Evolutionary conservation across 1,140 invertebrate species (phyloP).

Genomic region (Drosophila truncata): DNA sequence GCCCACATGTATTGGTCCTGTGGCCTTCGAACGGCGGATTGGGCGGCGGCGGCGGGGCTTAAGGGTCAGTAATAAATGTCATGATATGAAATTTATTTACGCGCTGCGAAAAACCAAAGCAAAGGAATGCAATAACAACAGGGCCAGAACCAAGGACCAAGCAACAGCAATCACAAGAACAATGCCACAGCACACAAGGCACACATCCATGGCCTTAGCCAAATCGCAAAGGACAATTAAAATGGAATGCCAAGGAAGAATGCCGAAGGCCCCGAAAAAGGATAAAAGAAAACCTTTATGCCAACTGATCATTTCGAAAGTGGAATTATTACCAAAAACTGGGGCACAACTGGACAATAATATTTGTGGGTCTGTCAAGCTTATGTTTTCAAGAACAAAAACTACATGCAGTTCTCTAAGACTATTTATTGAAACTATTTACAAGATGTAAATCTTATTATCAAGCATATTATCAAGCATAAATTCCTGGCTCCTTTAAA

Average conservation of each 20-base stretch:
- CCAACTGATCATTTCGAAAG: constrained; percentile 13
- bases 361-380: not conserved
- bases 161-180: constrained; percentile 44
- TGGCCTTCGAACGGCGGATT: constrained; percentile 47
- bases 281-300: constrained; percentile 19
- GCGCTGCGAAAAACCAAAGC: constrained; percentile 78
- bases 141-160: constrained; percentile 34
- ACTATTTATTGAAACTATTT: too few species aligned
- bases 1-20: constrained; percentile 54
- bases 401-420: too few species aligned
- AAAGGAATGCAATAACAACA: constrained; percentile 75
- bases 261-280: constrained; percentile 33
- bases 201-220: constrained; percentile 38
- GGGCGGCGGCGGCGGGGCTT: constrained; percentile 52
- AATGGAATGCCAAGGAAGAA: constrained; percentile 48
- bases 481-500: not conserved
- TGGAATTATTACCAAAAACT: constrained; percentile 3
- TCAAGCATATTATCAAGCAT: too few species aligned
- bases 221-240: constrained; percentile 65
- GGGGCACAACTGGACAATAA: not conserved
- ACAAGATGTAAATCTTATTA: too few species aligned
- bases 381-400: not conserved
- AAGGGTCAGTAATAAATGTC: constrained; percentile 82
- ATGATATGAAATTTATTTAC: constrained; percentile 83
- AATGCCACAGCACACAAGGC: constrained; percentile 49